Percentiles rank a stretch among this genome's conserved stretches.
Evolutionary conservation across 2,113 vertebrate genomes (phyloP).

Genomic region (Butorides virescens): DNA sequence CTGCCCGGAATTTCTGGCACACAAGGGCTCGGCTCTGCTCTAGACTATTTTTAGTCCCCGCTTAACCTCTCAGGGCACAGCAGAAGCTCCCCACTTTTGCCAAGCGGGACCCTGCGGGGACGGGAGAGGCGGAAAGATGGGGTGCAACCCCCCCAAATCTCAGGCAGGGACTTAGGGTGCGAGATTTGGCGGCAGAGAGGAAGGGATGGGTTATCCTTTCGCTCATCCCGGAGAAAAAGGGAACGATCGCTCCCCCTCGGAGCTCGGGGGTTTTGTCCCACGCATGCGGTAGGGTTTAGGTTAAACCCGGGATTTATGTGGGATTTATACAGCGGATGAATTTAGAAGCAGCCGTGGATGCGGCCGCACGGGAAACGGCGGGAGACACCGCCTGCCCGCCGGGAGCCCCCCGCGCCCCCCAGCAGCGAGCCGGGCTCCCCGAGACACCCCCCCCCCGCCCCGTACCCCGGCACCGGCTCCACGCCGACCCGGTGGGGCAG

Average conservation of each 20-base stretch:
- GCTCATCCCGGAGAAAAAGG: not conserved
- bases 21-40: not conserved
- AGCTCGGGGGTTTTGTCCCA: not conserved
- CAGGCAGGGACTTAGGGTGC: accelerated
- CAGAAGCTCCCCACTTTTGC: not conserved
- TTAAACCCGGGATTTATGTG: too few species aligned
- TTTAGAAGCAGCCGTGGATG: too few species aligned
- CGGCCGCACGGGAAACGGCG: not conserved
- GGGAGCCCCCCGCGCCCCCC: not conserved
- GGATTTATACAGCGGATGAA: not conserved
- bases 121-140: accelerated
- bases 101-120: not conserved
- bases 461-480: too few species aligned
- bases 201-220: not conserved
- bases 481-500: not conserved
- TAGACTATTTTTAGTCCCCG: not conserved
- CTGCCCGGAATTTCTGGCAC: not conserved
- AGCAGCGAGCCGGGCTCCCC: not conserved
- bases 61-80: not conserved
- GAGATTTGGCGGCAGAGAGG: not conserved
- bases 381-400: not conserved
- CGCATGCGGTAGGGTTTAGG: not conserved
- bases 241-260: not conserved
- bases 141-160: not conserved
- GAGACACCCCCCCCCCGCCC: too few species aligned